These are phyloP conservation scores for Leptarthrus brevirostris DNA, from an alignment of 2,888 invertebrate species.

Conservation along the genomic window DNA sequence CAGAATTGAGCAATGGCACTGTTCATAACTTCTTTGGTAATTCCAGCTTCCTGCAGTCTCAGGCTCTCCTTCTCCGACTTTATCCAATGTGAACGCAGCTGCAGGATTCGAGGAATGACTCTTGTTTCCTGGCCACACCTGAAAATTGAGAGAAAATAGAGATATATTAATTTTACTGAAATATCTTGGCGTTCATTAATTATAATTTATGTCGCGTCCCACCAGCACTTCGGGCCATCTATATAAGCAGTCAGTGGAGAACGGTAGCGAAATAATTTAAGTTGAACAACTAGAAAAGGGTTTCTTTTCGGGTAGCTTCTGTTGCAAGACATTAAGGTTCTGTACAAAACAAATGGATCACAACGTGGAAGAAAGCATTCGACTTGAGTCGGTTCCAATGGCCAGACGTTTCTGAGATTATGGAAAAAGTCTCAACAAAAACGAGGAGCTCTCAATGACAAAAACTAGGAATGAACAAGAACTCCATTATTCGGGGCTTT, in stretches of 20 bases:
- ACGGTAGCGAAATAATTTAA: not conserved
- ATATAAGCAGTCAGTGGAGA: not conserved
- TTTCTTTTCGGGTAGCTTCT: not conserved
- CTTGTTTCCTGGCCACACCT: constrained; percentile 97
- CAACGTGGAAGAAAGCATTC: not conserved
- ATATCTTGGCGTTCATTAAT: not conserved
- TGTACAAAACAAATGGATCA: not conserved
- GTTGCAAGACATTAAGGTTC: not conserved
- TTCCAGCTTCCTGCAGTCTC: constrained; percentile 92
- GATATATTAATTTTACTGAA: not conserved
- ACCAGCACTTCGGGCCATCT: not conserved
- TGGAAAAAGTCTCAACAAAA: constrained; percentile 6
- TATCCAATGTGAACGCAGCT: constrained; percentile 95
- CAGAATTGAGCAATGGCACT: constrained; percentile 97
- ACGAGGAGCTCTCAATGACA: not conserved
- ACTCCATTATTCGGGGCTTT: constrained; percentile 30
- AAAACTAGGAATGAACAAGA: constrained; percentile 34
- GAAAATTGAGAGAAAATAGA: constrained; percentile 63
- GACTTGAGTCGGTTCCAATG: not conserved
- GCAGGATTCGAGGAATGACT: constrained; percentile 95
- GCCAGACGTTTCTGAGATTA: not conserved
- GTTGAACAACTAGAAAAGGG: not conserved
- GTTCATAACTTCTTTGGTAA: constrained; percentile 91
- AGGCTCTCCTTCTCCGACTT: constrained; percentile 92
- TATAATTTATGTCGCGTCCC: not conserved